Base-by-base conservation (phyloP, 2,797 vertebrate genomes). In the Momotus momota region DNA sequence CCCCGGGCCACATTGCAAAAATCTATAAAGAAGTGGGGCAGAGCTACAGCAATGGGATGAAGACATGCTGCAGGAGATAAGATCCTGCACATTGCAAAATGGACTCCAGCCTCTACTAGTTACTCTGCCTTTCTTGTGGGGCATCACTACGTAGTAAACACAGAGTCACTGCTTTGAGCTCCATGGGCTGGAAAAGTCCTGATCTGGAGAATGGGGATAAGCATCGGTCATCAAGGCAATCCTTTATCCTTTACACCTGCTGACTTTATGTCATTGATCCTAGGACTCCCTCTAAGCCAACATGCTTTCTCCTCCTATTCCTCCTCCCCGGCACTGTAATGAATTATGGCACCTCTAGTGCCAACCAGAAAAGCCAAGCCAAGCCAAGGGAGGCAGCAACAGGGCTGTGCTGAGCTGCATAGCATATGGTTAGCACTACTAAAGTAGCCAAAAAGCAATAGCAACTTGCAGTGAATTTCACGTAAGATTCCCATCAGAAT, bases 401-500 rank as follows among this genome's bases (percentile, higher is more conserved):
- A 81, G 64, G 75, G 86, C 86, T 71, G 51, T 45, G 67, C 85
- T 77, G 77, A 79, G 86, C 83, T 91, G 71, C 27, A 49, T 0
- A 69, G 73, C 90, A 90, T 45, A 46, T n/a, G 45, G 23, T 81
- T 83, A 40, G 52, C 71, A 65, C 78, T 46, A 4, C 7, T n/a
- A 60, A 43, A 74, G 74, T 48, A 51, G 90, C 92, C 87, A 67
- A 90, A 92, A 95, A 72, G 27, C 46, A 17, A 62, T 0, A 70
- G 67, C 40, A 71, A 90, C 93, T 95, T 52, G 6, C 86, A 88
- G 88, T 31, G 88, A 86, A 55, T 87, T 93, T 64, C 77, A 88
- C 94, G 91, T 81, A 89, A 81, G 10, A 3, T 82, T 96, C 90
- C 88, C 86, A 62, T 20, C 90, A 94, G 49, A 58, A 90, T 64